Evolutionary conservation across 2,888 invertebrate genomes (phyloP).

Genomic region (Ellobium chinense): DNA sequence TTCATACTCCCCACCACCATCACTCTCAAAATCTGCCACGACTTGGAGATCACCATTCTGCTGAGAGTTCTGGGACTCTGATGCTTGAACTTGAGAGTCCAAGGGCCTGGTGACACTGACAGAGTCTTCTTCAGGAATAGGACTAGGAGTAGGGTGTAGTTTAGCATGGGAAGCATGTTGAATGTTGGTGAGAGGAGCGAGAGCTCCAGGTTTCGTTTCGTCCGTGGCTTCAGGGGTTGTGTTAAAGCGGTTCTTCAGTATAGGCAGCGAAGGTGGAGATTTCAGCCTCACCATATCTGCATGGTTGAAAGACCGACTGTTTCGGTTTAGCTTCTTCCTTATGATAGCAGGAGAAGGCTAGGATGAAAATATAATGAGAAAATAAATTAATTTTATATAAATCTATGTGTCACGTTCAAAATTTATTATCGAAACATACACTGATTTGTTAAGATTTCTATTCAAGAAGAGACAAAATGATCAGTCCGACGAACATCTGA

Average conservation of each 20-base stretch:
- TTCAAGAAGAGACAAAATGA: too few species aligned
- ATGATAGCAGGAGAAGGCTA: conserved; percentile 43
- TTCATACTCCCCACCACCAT: conserved; percentile 50
- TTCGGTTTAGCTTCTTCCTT: conserved; percentile 21
- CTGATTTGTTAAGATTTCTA: too few species aligned
- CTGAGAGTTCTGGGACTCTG: not conserved
- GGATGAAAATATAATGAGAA: too few species aligned
- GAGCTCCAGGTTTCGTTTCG: not conserved
- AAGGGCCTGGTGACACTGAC: not conserved
- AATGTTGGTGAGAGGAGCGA: not conserved
- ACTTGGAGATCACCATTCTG: conserved; percentile 14
- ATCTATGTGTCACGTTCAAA: too few species aligned
- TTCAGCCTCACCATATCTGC: conserved; percentile 18
- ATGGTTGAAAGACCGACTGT: conserved; percentile 9
- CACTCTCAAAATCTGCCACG: conserved; percentile 49
- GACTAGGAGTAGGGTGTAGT: conserved; percentile 29
- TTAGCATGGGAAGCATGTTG: conserved; percentile 16
- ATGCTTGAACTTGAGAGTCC: not conserved
- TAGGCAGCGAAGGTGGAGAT: conserved; percentile 27
- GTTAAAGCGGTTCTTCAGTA: conserved; percentile 36
- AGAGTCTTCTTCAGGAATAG: conserved; percentile 38
- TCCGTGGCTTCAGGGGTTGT: conserved; percentile 15
- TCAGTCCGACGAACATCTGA: too few species aligned
- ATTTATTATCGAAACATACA: too few species aligned
- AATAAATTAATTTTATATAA: too few species aligned